These are phyloP conservation scores for Drosophila rellima DNA, from an alignment of 2,888 invertebrate genomes.

Conservation along the genomic window DNA sequence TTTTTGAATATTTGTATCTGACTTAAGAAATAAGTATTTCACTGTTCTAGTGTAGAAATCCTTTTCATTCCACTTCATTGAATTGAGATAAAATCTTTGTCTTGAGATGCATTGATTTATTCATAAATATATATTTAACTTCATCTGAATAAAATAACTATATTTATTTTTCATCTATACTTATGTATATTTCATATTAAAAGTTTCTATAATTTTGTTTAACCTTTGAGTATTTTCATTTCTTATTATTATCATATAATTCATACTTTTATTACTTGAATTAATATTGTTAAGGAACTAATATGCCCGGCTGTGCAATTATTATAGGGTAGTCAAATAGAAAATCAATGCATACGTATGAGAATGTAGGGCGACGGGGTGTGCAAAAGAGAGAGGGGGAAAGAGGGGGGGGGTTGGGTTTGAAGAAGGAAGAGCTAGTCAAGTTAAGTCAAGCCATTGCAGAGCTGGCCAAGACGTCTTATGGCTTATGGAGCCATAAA, in stretches of 20 bases:
- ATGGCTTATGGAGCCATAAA: conserved; percentile 61
- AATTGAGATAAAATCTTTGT: too few relatives aligned
- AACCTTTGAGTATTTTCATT: too few relatives aligned
- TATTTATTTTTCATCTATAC: too few relatives aligned
- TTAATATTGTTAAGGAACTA: background rate
- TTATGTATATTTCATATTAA: too few relatives aligned
- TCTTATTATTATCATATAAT: background rate
- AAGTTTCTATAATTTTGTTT: too few relatives aligned
- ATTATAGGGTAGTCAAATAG: conserved; percentile 39
- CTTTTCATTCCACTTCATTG: too few relatives aligned
- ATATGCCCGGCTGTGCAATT: conserved; percentile 7
- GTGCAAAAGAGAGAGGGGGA: background rate
- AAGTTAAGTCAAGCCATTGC: conserved; percentile 12
- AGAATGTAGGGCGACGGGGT: conserved; percentile 1
- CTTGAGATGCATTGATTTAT: too few relatives aligned
- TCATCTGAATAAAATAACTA: too few relatives aligned
- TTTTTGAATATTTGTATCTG: too few relatives aligned
- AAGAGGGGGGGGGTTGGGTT: background rate
- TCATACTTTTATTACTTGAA: background rate
- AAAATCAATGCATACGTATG: conserved; percentile 50
- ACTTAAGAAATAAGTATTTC: too few relatives aligned
- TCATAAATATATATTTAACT: too few relatives aligned
- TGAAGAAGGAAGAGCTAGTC: background rate
- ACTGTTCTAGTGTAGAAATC: too few relatives aligned
- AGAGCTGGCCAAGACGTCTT: conserved; percentile 42